Percentiles rank a stretch among this genome's conserved stretches.
Conservation (phyloP, 2,888 invertebrate species). For the Euplagia quadripunctaria region DNA sequence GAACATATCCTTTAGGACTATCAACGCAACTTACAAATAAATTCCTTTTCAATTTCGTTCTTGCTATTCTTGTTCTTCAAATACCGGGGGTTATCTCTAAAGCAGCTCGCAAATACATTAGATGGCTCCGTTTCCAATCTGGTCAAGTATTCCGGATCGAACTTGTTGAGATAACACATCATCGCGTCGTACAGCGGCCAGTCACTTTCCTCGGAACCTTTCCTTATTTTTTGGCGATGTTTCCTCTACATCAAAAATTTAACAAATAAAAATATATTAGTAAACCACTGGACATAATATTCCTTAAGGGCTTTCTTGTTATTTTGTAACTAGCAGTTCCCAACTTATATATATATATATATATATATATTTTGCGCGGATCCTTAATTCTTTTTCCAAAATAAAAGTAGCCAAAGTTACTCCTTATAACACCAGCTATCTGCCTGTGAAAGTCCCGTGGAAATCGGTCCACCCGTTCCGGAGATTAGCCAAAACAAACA, state of each 20-base stretch:
- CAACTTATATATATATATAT: no score
- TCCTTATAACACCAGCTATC: no score
- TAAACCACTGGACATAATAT: not conserved
- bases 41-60: constrained; percentile 68
- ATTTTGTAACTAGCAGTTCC: no score
- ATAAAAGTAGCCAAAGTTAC: no score
- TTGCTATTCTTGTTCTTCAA: constrained; percentile 47
- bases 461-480: no score
- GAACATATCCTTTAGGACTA: not conserved
- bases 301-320: not conserved
- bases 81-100: constrained; percentile 53
- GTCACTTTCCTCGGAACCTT: constrained; percentile 59
- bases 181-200: constrained; percentile 76
- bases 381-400: no score
- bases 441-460: no score
- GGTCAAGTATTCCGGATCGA: constrained; percentile 66
- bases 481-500: no score
- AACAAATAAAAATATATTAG: constrained; percentile 33
- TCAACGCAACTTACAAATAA: constrained; percentile 71
- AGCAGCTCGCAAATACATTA: constrained; percentile 45
- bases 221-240: constrained; percentile 71
- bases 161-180: constrained; percentile 68
- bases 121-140: constrained; percentile 65
- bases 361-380: no score
- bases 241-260: constrained; percentile 65